Conservation (phyloP, 2,797 vertebrate genomes). For the Pterois miles region DNA sequence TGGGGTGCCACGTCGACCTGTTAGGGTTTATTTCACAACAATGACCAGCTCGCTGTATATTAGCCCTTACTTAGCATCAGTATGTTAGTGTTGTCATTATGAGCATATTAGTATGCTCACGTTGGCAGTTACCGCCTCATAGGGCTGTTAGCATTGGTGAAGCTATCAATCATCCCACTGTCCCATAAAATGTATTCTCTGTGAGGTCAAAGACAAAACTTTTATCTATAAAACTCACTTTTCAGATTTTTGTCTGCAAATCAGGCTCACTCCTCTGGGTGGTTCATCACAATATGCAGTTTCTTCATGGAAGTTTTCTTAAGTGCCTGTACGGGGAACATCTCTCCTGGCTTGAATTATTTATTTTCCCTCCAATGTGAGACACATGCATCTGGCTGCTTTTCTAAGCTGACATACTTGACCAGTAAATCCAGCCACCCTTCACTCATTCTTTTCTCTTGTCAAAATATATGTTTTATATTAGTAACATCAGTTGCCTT, state of each 20-base stretch:
- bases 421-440: constrained; percentile 14
- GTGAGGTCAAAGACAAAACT: not conserved
- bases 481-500: constrained; percentile 6
- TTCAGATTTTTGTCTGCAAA: not conserved
- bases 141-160: not conserved
- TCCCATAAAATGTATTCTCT: not conserved
- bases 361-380: constrained; percentile 5
- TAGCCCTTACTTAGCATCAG: no score
- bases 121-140: not conserved
- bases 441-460: not conserved
- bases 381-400: constrained; percentile 14
- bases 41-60: no score
- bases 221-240: not conserved
- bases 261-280: not conserved
- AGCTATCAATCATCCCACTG: not conserved
- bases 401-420: not conserved
- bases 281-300: not conserved
- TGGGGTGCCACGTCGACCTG: no score
- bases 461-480: constrained; percentile 14
- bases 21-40: no score
- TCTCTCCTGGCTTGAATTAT: constrained; percentile 49
- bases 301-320: constrained; percentile 2
- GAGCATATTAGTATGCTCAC: not conserved
- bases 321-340: constrained; percentile 22
- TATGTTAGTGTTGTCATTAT: not conserved